Conservation (phyloP, 2,888 invertebrate species). For the Piscicola geometra region DNA sequence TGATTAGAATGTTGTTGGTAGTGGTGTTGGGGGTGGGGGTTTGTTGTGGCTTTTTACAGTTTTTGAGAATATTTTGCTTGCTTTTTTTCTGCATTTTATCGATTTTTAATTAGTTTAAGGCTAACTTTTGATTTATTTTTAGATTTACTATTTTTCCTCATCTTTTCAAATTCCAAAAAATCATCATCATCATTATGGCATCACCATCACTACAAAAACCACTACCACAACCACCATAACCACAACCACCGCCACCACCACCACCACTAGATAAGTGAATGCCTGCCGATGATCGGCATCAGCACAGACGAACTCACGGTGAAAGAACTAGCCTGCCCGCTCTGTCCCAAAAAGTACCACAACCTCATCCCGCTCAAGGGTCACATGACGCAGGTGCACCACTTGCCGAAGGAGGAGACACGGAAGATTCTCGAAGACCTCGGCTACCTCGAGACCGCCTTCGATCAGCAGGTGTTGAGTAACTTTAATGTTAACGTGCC, state of each 20-base stretch:
- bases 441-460: slow-evolving; percentile 35
- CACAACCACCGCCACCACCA: slow-evolving; percentile 40
- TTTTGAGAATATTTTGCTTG: too few species aligned
- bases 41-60: too few species aligned
- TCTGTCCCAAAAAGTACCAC: slow-evolving; percentile 39
- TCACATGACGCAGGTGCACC: slow-evolving; percentile 40
- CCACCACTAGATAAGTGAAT: slow-evolving; percentile 37
- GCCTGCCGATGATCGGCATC: slow-evolving; percentile 39
- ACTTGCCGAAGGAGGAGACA: slow-evolving; percentile 35
- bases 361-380: slow-evolving; percentile 39
- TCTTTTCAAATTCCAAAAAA: too few species aligned
- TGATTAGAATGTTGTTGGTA: too few species aligned
- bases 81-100: too few species aligned
- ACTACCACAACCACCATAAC: slow-evolving; percentile 38
- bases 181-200: too few species aligned
- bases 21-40: too few species aligned
- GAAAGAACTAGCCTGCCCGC: slow-evolving; percentile 36
- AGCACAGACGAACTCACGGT: slow-evolving; percentile 38
- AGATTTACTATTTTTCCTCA: too few species aligned
- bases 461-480: slow-evolving; percentile 31
- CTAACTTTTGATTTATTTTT: too few species aligned
- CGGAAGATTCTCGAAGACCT: slow-evolving; percentile 36
- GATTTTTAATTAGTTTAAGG: too few species aligned
- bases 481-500: slow-evolving; percentile 6
- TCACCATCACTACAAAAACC: too few species aligned